Evolutionary conservation across 2,888 invertebrate species (phyloP).

Genomic region (Nycteola revayana): DNA sequence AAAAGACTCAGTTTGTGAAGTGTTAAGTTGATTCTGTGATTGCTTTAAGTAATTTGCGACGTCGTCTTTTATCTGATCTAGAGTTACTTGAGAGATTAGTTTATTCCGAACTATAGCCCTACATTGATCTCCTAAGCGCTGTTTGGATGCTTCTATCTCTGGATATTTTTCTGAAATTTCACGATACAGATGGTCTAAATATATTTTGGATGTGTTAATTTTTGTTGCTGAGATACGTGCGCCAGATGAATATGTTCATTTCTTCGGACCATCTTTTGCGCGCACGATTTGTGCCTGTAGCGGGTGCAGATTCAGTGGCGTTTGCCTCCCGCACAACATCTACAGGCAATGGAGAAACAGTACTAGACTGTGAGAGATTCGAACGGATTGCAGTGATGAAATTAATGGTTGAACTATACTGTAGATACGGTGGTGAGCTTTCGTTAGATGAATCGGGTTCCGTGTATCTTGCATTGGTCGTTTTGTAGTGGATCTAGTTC

Average conservation of each 20-base stretch:
- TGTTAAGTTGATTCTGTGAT: background rate
- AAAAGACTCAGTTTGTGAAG: background rate
- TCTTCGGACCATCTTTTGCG: background rate
- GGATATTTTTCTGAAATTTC: too few relatives aligned
- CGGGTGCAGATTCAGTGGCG: background rate
- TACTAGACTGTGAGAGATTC: too few relatives aligned
- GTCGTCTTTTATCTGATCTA: slow-evolving; percentile 1
- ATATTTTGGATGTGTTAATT: background rate
- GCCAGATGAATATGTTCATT: background rate
- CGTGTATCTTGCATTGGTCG: background rate
- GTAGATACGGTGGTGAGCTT: background rate
- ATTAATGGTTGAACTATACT: background rate
- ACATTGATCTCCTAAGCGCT: slow-evolving; percentile 24
- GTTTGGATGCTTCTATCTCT: slow-evolving; percentile 16
- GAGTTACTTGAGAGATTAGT: background rate
- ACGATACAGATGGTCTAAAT: slow-evolving; percentile 13
- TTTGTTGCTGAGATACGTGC: background rate
- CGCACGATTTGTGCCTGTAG: background rate
- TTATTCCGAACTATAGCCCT: slow-evolving; percentile 21
- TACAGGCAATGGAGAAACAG: background rate
- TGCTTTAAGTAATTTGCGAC: background rate
- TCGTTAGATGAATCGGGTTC: background rate
- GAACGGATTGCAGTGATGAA: background rate
- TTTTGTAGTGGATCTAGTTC: background rate
- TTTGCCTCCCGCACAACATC: background rate